Conservation (phyloP, 2,888 invertebrate species). For the Germaria angustata region DNA sequence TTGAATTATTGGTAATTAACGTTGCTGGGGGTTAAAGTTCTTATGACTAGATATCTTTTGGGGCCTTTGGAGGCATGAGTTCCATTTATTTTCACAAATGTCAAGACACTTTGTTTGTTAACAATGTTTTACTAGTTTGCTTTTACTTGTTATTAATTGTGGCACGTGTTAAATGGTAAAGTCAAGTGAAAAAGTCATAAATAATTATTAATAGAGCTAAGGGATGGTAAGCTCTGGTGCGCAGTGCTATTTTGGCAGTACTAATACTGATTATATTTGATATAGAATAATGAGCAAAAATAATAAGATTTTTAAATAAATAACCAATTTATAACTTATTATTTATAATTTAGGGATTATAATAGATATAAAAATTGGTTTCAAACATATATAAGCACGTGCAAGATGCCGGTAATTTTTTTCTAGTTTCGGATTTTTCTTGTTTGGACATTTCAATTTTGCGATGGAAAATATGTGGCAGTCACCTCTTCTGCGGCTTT, state of each 20-base stretch:
- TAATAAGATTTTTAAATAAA: no score
- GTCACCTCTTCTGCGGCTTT: no score
- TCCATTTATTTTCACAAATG: slow-evolving; percentile 11
- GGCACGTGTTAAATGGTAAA: slow-evolving; percentile 37
- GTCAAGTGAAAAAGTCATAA: slow-evolving; percentile 54
- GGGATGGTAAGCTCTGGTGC: background rate
- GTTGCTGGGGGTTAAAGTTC: slow-evolving; percentile 36
- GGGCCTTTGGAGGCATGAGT: background rate
- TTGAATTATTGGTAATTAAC: slow-evolving; percentile 57
- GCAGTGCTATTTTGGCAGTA: background rate
- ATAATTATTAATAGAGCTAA: slow-evolving; percentile 36
- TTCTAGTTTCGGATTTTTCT: no score
- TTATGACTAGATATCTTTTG: slow-evolving; percentile 6
- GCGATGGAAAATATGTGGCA: no score
- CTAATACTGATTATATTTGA: no score
- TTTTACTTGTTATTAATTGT: background rate
- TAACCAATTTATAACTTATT: no score
- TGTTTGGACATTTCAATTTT: no score
- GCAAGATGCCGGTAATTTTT: no score
- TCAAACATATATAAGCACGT: no score
- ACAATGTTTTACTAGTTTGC: background rate
- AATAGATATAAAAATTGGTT: no score
- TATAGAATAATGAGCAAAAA: no score
- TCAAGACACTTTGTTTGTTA: slow-evolving; percentile 8
- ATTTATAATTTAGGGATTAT: no score